Evolutionary conservation across 2,888 invertebrate genomes (phyloP).

Genomic region (Drosophila percnosoma): DNA sequence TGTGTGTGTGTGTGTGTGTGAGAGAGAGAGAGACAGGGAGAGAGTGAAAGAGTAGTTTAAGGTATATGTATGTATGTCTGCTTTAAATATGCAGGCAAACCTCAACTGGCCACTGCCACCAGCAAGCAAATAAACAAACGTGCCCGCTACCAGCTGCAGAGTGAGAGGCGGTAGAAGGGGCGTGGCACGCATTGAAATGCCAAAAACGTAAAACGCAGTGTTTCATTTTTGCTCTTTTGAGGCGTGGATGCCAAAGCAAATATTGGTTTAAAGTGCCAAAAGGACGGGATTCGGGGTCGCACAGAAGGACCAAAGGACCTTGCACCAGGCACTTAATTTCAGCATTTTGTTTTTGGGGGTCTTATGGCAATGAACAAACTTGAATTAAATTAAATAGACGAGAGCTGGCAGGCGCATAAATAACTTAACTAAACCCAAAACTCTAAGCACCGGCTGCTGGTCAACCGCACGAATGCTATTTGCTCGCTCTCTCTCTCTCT

Average conservation of each 20-base stretch:
- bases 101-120: conserved; percentile 44
- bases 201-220: conserved; percentile 70
- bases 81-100: conserved; percentile 68
- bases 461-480: conserved; percentile 40
- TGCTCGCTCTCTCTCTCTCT: not conserved
- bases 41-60: conserved; percentile 6
- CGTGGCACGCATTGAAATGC: conserved; percentile 70
- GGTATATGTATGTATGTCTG: conserved; percentile 10
- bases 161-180: conserved; percentile 6
- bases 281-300: not conserved
- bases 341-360: conserved; percentile 40
- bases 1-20: not conserved
- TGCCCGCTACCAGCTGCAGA: conserved; percentile 40
- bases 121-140: conserved; percentile 70
- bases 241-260: conserved; percentile 57
- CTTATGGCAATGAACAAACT: conserved; percentile 27
- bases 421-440: conserved; percentile 48
- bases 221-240: conserved; percentile 63
- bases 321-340: conserved; percentile 35
- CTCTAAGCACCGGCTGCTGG: conserved; percentile 29
- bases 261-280: conserved; percentile 62
- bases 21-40: conserved; percentile 7
- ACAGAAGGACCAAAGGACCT: not conserved
- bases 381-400: conserved; percentile 58
- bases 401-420: conserved; percentile 40